Conservation (phyloP, 1,140 invertebrate genomes). For the Cotesia glomerata region DNA sequence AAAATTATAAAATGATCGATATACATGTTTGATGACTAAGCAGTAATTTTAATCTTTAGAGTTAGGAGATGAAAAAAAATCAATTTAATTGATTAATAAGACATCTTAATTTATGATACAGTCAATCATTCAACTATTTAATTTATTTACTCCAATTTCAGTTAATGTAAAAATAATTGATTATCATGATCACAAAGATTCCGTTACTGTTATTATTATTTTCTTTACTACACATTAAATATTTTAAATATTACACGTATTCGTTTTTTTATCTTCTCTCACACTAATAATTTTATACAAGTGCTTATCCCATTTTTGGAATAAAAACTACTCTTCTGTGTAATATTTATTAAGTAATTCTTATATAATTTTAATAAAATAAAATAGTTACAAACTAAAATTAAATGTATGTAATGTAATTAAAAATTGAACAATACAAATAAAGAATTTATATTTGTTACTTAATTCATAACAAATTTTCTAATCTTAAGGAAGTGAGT, state of each 20-base stretch:
- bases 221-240: not conserved
- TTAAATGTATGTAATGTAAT: not conserved
- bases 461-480: not conserved
- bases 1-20: not conserved
- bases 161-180: not conserved
- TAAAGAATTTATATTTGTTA: not conserved
- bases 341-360: conserved; percentile 17
- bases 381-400: too few species aligned
- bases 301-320: not conserved
- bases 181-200: not conserved
- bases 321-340: not conserved
- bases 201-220: not conserved
- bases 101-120: not conserved
- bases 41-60: conserved; percentile 4
- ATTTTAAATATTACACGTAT: not conserved
- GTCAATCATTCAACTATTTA: not conserved
- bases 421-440: not conserved
- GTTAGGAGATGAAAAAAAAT: not conserved
- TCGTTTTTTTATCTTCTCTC: not conserved
- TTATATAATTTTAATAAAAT: conserved; percentile 1
- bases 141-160: not conserved
- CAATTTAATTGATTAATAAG: conserved; percentile 4
- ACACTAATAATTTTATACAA: not conserved
- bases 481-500: not conserved
- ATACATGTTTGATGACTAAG: conserved; percentile 16